Base-by-base conservation (phyloP, 2,888 invertebrate species). In the Galeruca laticollis region DNA sequence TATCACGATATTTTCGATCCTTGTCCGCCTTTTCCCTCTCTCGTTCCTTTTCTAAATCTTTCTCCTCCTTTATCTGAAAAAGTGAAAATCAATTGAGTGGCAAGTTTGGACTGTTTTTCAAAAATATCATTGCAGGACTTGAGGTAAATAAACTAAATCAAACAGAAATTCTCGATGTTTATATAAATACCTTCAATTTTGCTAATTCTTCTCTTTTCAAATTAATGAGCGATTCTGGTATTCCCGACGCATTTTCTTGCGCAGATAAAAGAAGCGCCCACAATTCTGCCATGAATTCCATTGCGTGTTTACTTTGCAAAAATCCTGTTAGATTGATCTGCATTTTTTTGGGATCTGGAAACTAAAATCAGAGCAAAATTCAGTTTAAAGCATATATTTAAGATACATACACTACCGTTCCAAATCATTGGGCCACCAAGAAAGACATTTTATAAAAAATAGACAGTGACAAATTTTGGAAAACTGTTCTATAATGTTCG, bases 251-350 rank as follows among this genome's bases (percentile, higher is more conserved):
- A 77, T 96, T 96, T 61, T 97, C 95, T 86, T 98, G 98, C 1
- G 99, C 99, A 65, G 97, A 98, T 72, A 97, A 89, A 76, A 99
- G 87, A 77, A 98, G 87, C 74, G 95, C 94, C 99, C 99, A 99
- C 64, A 99, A 88, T 86, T 99, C 99, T 3, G 94, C 94, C 95
- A 99, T 97, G 86, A 99, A 99, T 79, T 95, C 93, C 49, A 99
- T 90, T 18, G 99, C 98, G 87, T 98, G 97, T 86, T 97, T 96
- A 11, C 98, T 98, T 84, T 99, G 99, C 73, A 99, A 88, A 86
- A 99, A 99, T 57, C 99, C 99, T 56, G 99, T 99, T 86, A 99
- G 89, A 87, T 99, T 99, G 83, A 99, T 99, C 90, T 99, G 99
- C 93, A 99, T 99, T 87, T 97, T 96, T 87, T 97, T 95, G 60